phyloP scores from a whole-genome alignment of 2,797 vertebrate genomes.

The Rhynchotus rufescens region DNA sequence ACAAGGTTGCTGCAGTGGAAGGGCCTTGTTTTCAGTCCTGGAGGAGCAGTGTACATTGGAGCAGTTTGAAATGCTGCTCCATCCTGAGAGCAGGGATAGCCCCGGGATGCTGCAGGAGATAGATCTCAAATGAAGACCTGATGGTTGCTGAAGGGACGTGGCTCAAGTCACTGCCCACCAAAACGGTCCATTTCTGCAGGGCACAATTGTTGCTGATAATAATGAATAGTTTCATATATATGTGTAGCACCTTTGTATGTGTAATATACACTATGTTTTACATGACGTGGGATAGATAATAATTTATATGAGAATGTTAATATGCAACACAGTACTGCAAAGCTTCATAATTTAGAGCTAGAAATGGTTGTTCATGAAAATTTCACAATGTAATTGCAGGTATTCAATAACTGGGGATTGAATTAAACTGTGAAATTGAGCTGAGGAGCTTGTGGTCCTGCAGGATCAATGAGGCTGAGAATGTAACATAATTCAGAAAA shows the following conservation, averaged over 20 bases:
- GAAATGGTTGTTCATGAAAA: neutral
- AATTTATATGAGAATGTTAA: neutral
- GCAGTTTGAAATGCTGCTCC: neutral
- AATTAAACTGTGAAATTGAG: conserved; percentile 25
- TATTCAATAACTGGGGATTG: neutral
- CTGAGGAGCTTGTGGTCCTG: neutral
- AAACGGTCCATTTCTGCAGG: neutral
- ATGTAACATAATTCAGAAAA: neutral
- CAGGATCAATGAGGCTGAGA: neutral
- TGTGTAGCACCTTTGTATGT: neutral
- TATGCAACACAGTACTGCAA: neutral
- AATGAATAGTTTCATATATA: neutral
- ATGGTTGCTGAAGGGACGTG: neutral
- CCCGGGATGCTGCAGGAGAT: neutral
- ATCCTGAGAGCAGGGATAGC: neutral
- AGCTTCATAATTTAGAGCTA: neutral
- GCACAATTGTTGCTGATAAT: neutral
- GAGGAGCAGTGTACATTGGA: neutral
- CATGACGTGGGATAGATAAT: neutral
- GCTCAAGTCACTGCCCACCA: neutral
- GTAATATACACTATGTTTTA: neutral
- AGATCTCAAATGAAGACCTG: neutral
- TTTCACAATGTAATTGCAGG: neutral
- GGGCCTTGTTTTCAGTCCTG: neutral
- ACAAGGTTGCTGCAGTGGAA: neutral